Evolutionary conservation across 2,888 invertebrate species (phyloP), one percentile per base, ranked within the genome.

Genomic region (Pristionchus arcanus): DNA sequence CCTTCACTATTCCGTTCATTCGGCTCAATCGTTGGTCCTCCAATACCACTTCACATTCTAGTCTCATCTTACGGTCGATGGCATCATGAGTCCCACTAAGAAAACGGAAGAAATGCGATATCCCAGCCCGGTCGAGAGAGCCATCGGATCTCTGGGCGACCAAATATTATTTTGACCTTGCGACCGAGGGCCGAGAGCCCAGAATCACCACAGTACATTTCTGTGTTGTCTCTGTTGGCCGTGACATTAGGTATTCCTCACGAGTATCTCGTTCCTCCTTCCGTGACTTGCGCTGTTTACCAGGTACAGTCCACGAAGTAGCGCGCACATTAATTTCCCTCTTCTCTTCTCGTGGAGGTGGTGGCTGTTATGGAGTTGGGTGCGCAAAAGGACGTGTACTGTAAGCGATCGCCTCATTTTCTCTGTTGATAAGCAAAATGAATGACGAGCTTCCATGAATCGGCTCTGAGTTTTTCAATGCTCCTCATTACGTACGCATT

Each of bases 91-190:
- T 28, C n/a, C 83, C 55, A 74, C 74, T 74, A 74, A 74, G 68
- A 68, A 68, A 31, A 68, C 31, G 74, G 74, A 74, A 74, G 74
- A 74, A 74, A 74, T 74, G 74, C 37, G 74, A 74, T 74, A 74
- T 19, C 42, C 42, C 42, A 49, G 42, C 74, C 74, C 7, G 74
- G 19, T 15, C 28, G 31, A 71, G 68, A 28, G 31, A 34, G 68
- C 37, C 74, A 25, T 25, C 21, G 74, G 74, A 74, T 74, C 74
- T 74, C 19, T 21, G 74, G 74, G 68, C 31, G 77, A 3, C 81
- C 49, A 49, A 81, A 81, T 81, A 81, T 81, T 81, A 81, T 81
- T 49, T 19, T 81, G 81, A 42, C 81, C 81, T 81, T 81, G 81
- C 21, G 37, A 19, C 77, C 21, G 34, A 2, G 34, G 74, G 42